These are phyloP conservation scores for Siniperca undulata DNA, from an alignment of 2,797 vertebrate species.

Conservation along the genomic window DNA sequence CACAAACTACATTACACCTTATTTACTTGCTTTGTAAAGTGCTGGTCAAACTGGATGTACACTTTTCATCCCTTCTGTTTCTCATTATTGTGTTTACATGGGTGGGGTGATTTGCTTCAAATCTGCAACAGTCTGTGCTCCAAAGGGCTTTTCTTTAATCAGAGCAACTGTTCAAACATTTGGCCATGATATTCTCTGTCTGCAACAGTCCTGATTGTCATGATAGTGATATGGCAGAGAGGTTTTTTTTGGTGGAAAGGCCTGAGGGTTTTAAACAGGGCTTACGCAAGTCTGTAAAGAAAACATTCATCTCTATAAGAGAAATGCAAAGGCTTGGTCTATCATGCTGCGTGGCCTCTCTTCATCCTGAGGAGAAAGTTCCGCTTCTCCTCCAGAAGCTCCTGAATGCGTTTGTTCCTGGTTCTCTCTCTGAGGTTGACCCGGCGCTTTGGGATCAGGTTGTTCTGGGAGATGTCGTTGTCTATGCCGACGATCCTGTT, in stretches of 20 bases:
- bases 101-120: constrained; percentile 54
- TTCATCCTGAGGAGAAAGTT: constrained; percentile 89
- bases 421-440: constrained; percentile 90
- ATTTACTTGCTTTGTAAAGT: constrained; percentile 53
- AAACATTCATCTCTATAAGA: constrained; percentile 82
- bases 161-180: constrained; percentile 77
- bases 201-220: constrained; percentile 60
- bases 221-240: constrained; percentile 36
- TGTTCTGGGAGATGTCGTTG: constrained; percentile 88
- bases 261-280: constrained; percentile 46
- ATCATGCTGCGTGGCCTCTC: constrained; percentile 76
- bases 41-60: constrained; percentile 49
- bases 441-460: constrained; percentile 88
- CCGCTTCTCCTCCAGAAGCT: constrained; percentile 93
- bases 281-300: constrained; percentile 48
- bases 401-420: constrained; percentile 95
- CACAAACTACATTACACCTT: constrained; percentile 37
- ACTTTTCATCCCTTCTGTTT: constrained; percentile 37
- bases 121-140: constrained; percentile 52
- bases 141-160: constrained; percentile 45
- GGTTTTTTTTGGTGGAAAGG: constrained; percentile 48
- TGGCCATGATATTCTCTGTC: constrained; percentile 60
- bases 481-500: constrained; percentile 83
- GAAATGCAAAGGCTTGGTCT: constrained; percentile 67
- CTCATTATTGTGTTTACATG: constrained; percentile 46